These are phyloP conservation scores for Chorisops tibialis DNA, from an alignment of 2,888 invertebrate species.

Conservation along the genomic window DNA sequence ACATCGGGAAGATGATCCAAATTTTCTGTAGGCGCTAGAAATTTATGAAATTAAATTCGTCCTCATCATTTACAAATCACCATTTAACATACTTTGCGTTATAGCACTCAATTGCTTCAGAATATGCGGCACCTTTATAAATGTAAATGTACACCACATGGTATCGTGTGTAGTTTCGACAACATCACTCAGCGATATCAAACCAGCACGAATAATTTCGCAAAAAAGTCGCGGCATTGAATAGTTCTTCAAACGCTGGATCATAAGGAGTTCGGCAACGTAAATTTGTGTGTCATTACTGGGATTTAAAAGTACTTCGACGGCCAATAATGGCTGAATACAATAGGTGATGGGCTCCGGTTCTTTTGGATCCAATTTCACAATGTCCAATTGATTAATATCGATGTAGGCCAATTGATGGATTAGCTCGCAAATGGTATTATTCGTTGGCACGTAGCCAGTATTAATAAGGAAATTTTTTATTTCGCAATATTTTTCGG, in stretches of 20 bases:
- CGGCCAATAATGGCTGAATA: constrained; percentile 76
- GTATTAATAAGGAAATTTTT: constrained; percentile 40
- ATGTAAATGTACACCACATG: constrained; percentile 92
- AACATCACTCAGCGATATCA: constrained; percentile 85
- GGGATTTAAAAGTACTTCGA: constrained; percentile 81
- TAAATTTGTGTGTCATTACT: constrained; percentile 77
- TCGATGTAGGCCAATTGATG: constrained; percentile 48
- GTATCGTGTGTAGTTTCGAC: constrained; percentile 80
- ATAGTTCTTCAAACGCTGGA: constrained; percentile 80
- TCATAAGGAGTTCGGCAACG: constrained; percentile 77
- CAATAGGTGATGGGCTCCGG: constrained; percentile 68
- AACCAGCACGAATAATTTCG: constrained; percentile 84
- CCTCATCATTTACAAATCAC: background rate
- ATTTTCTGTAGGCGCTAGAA: constrained; percentile 53
- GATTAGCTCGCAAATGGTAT: constrained; percentile 43
- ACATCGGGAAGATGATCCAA: constrained; percentile 72
- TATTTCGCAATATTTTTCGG: constrained; percentile 64
- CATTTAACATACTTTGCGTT: constrained; percentile 52
- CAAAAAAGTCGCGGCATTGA: constrained; percentile 77
- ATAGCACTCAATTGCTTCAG: constrained; percentile 65
- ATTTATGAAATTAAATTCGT: background rate
- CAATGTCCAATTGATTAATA: constrained; percentile 45
- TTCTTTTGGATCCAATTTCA: constrained; percentile 56
- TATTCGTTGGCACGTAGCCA: constrained; percentile 30
- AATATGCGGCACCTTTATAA: constrained; percentile 83